Evolutionary conservation across 2,888 invertebrate genomes (phyloP).

Genomic region (Alviniconcha strummeri): DNA sequence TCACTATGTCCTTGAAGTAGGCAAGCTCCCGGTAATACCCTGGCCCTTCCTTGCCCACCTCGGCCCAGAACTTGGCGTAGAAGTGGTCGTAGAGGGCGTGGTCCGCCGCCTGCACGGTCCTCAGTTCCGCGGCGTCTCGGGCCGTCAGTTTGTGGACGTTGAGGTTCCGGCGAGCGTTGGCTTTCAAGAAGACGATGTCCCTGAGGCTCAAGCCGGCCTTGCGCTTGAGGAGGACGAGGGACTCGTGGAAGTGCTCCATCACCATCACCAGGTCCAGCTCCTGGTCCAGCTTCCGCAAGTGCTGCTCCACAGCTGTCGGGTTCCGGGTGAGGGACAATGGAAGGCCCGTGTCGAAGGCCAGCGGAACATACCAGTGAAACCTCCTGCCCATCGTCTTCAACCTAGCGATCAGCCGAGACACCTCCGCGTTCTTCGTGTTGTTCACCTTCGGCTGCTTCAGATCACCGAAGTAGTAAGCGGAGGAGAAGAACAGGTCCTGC

Average conservation of each 20-base stretch:
- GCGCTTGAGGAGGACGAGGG: slow-evolving; percentile 6
- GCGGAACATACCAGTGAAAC: background rate
- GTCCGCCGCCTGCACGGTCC: background rate
- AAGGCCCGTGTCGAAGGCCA: background rate
- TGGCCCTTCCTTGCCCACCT: background rate
- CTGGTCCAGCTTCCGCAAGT: background rate
- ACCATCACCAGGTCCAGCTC: slow-evolving; percentile 14
- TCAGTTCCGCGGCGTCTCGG: background rate
- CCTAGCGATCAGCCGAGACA: background rate
- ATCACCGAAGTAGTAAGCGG: background rate
- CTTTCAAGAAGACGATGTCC: slow-evolving; percentile 5
- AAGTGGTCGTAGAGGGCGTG: slow-evolving; percentile 4
- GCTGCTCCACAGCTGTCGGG: background rate
- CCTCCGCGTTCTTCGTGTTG: background rate
- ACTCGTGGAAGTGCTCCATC: slow-evolving; percentile 12
- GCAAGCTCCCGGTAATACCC: background rate
- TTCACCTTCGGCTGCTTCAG: background rate
- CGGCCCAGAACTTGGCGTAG: background rate
- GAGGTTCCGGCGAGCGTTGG: background rate
- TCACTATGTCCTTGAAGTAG: background rate
- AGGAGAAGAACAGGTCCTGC: background rate
- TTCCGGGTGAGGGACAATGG: background rate
- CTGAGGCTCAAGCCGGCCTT: background rate
- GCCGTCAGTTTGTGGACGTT: background rate
- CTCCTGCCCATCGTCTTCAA: no score